These are phyloP conservation scores for Rhagonycha lutea DNA, from an alignment of 2,888 invertebrate genomes.

Conservation along the genomic window DNA sequence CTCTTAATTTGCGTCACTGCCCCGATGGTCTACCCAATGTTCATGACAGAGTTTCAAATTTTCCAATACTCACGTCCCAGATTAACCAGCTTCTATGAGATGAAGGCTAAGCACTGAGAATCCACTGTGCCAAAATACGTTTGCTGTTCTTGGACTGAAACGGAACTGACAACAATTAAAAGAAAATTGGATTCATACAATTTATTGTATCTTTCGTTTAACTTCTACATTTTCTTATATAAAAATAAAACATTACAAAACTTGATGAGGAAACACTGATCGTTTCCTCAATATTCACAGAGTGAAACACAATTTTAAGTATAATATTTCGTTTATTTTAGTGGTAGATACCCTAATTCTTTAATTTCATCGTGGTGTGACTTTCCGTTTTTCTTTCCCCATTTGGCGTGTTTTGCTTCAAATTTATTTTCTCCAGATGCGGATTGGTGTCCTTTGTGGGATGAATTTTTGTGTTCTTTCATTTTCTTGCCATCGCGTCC, in stretches of 20 bases:
- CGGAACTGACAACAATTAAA: not conserved
- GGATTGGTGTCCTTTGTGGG: constrained; percentile 46
- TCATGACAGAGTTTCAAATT: too few species aligned
- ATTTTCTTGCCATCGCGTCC: constrained; percentile 45
- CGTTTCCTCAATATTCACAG: not conserved
- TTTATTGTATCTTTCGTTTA: not conserved
- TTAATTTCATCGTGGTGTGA: not conserved
- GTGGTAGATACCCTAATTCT: not conserved
- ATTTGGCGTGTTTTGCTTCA: constrained; percentile 44
- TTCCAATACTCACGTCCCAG: too few species aligned
- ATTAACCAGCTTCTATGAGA: too few species aligned
- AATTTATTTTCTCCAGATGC: constrained; percentile 43
- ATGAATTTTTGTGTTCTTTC: constrained; percentile 44
- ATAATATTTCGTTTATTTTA: not conserved
- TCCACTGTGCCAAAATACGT: too few species aligned
- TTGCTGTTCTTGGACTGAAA: not conserved
- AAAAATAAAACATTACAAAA: not conserved
- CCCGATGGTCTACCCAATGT: too few species aligned
- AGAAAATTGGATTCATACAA: not conserved
- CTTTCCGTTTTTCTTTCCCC: constrained; percentile 42
- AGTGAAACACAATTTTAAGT: not conserved
- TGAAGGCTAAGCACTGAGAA: too few species aligned
- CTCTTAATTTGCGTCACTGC: too few species aligned
- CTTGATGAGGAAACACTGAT: not conserved
- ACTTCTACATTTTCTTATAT: not conserved